Evolutionary conservation across 2,797 vertebrate genomes (phyloP).

Genomic region (Allenopithecus nigroviridis): DNA sequence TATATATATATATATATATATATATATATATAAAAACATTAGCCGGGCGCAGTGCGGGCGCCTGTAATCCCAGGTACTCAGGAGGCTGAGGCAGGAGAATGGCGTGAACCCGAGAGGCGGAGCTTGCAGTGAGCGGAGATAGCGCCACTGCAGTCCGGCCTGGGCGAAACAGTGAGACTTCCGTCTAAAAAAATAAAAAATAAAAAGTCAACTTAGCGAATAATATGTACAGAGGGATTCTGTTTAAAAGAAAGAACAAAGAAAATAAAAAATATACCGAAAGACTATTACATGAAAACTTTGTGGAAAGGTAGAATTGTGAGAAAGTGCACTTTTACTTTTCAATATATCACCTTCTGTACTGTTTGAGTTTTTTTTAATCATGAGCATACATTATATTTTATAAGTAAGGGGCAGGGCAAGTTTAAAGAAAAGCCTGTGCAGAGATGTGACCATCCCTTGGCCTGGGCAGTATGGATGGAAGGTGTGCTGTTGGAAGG

Average conservation of each 20-base stretch:
- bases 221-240: neutral
- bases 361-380: neutral
- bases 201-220: neutral
- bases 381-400: neutral
- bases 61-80: too few species aligned
- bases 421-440: neutral
- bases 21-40: too few species aligned
- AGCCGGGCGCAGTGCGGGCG: too few species aligned
- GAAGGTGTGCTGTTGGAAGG: neutral
- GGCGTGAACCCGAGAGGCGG: too few species aligned
- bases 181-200: too few species aligned
- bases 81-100: too few species aligned
- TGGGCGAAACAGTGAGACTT: too few species aligned
- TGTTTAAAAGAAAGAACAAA: neutral
- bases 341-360: neutral
- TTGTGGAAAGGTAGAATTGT: neutral
- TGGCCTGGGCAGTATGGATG: accelerated
- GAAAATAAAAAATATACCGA: neutral
- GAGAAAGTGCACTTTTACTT: neutral
- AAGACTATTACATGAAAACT: neutral
- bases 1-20: too few species aligned
- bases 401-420: neutral
- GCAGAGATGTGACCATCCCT: neutral
- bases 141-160: too few species aligned
- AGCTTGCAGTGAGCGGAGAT: too few species aligned